phyloP scores from a whole-genome alignment of 1,140 invertebrate species.

The Lepidotrigona ventralis region DNA sequence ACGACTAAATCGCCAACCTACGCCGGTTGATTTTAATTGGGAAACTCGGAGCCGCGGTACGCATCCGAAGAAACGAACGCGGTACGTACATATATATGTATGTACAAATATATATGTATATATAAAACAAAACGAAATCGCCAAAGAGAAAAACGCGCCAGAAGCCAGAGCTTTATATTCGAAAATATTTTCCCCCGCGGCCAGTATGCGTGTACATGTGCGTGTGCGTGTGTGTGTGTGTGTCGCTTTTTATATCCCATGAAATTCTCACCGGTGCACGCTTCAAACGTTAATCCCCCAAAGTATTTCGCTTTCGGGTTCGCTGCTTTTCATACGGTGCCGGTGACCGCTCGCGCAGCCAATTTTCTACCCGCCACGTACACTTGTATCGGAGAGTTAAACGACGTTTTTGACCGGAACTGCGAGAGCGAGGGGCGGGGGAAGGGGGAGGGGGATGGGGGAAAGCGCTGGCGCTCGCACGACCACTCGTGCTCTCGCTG shows the following conservation, averaged over 20 bases:
- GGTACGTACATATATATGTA: no score
- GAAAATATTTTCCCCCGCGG: constrained; percentile 24
- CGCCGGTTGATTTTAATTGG: not conserved
- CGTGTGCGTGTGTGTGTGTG: not conserved
- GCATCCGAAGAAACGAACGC: not conserved
- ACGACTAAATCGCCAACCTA: not conserved
- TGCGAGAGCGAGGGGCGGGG: not conserved
- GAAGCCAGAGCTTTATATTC: not conserved
- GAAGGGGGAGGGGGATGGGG: not conserved
- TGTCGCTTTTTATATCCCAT: constrained; percentile 31
- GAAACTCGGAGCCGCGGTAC: no score
- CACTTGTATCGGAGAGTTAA: constrained; percentile 58
- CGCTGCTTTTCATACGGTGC: constrained; percentile 48
- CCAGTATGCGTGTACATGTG: no score
- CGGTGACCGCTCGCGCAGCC: constrained; percentile 11
- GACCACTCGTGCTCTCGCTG: not conserved
- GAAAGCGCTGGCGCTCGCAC: not conserved
- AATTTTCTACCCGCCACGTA: constrained; percentile 52
- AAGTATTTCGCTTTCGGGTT: constrained; percentile 47
- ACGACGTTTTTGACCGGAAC: constrained; percentile 47
- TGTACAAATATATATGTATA: no score
- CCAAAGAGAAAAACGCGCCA: not conserved
- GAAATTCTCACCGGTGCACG: constrained; percentile 22
- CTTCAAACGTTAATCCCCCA: constrained; percentile 51
- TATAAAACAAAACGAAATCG: not conserved